phyloP scores from a whole-genome alignment of 2,888 invertebrate species.

The Diabrotica balteata region DNA sequence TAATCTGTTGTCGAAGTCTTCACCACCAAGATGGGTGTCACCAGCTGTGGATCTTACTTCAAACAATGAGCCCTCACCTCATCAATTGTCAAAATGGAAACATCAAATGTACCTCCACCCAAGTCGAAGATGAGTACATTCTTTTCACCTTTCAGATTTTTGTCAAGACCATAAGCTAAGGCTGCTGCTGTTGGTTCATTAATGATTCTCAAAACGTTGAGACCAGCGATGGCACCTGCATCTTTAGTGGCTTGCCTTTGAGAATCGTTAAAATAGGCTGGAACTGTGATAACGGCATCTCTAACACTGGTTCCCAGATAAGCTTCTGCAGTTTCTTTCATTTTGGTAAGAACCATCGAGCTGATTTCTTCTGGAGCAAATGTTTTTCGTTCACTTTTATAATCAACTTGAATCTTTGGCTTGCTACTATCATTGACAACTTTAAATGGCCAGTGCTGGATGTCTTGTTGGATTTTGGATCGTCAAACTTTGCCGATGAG shows the following conservation, averaged over 20 bases:
- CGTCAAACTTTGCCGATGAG: slow-evolving; percentile 82
- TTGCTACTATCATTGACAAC: slow-evolving; percentile 71
- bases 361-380: slow-evolving; percentile 76
- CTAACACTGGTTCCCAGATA: slow-evolving; percentile 65
- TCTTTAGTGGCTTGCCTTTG: slow-evolving; percentile 83
- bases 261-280: slow-evolving; percentile 66
- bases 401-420: slow-evolving; percentile 73
- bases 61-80: slow-evolving; percentile 82
- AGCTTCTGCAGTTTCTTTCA: slow-evolving; percentile 50
- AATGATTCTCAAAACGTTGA: slow-evolving; percentile 83
- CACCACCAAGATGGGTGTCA: slow-evolving; percentile 84
- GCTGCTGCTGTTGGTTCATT: slow-evolving; percentile 70
- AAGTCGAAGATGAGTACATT: slow-evolving; percentile 72
- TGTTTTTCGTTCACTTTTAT: slow-evolving; percentile 69
- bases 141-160: slow-evolving; percentile 58
- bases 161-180: slow-evolving; percentile 47
- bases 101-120: slow-evolving; percentile 78
- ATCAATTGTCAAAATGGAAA: slow-evolving; percentile 83
- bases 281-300: slow-evolving; percentile 60
- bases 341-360: slow-evolving; percentile 69
- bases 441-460: slow-evolving; percentile 86
- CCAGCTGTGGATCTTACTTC: slow-evolving; percentile 85
- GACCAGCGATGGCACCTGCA: slow-evolving; percentile 68
- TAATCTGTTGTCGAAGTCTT: slow-evolving; percentile 69
- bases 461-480: slow-evolving; percentile 77